phyloP scores from a whole-genome alignment of 2,797 vertebrate genomes.

The Myotis myotis region DNA sequence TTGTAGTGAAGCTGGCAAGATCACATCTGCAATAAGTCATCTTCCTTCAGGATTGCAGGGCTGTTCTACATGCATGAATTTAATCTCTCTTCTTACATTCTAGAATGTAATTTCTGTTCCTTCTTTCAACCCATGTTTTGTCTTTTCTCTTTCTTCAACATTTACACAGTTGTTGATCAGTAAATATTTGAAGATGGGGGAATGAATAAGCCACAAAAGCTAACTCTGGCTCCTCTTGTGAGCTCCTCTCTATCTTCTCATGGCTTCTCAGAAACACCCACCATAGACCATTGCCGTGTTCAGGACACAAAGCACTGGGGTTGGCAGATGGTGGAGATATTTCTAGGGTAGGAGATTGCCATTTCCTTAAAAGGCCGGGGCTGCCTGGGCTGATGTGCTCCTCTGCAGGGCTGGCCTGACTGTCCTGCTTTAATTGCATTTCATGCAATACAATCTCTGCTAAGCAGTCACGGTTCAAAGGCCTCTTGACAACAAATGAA shows the following conservation, averaged over 20 bases:
- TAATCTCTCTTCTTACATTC: not conserved
- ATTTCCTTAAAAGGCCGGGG: not conserved
- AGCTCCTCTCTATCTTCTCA: not conserved
- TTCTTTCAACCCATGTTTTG: not conserved
- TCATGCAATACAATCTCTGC: constrained; percentile 42
- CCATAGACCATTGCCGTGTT: not conserved
- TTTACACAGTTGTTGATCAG: not conserved
- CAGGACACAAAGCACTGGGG: not conserved
- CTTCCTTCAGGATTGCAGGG: not conserved
- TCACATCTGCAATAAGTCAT: constrained; percentile 49
- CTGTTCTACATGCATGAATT: not conserved
- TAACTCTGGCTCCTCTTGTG: not conserved
- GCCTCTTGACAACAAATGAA: constrained; percentile 52
- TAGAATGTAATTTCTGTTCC: not conserved
- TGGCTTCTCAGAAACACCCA: not conserved
- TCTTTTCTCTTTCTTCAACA: not conserved
- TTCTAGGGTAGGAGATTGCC: not conserved
- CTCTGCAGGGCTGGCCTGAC: not conserved
- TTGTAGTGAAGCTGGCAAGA: constrained; percentile 54
- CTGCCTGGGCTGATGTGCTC: not conserved
- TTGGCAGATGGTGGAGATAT: not conserved
- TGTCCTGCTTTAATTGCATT: constrained; percentile 47
- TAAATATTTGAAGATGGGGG: constrained; percentile 11
- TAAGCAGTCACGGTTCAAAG: constrained; percentile 72
- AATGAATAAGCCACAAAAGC: not conserved